Conservation (phyloP, 2,888 invertebrate species). For the Masnerella sp. region DNA sequence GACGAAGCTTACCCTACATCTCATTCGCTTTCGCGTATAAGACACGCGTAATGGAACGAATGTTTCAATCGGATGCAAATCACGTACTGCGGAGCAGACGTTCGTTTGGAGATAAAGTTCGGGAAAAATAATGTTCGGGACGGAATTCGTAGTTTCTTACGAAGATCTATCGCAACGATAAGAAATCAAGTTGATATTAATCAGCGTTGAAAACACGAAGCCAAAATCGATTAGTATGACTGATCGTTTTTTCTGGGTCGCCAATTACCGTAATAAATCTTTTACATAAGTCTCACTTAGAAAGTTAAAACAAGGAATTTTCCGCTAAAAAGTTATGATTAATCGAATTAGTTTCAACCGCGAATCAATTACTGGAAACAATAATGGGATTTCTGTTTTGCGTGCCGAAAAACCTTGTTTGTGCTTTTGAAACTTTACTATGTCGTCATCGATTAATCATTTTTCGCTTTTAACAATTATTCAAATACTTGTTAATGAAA, state of each 20-base stretch:
- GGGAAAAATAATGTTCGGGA: slow-evolving; percentile 1
- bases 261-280: slow-evolving; percentile 35
- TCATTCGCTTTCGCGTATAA: slow-evolving; percentile 2
- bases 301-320: slow-evolving; percentile 25
- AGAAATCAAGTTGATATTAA: slow-evolving; percentile 28
- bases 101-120: slow-evolving; percentile 7
- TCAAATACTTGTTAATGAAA: too few relatives aligned
- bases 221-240: slow-evolving; percentile 29
- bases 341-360: slow-evolving; percentile 11
- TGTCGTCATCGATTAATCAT: background rate
- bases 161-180: background rate
- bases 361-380: slow-evolving; percentile 25
- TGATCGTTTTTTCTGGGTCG: slow-evolving; percentile 28
- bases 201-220: slow-evolving; percentile 7
- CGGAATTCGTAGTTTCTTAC: slow-evolving; percentile 26
- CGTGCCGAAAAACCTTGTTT: background rate
- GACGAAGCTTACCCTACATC: slow-evolving; percentile 20
- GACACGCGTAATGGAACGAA: slow-evolving; percentile 20
- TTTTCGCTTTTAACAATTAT: too few relatives aligned
- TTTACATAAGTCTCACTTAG: slow-evolving; percentile 27
- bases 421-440: background rate
- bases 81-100: slow-evolving; percentile 1
- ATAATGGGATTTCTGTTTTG: slow-evolving; percentile 9
- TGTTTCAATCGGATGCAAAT: slow-evolving; percentile 38
- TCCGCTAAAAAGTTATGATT: slow-evolving; percentile 23